A percentile compares a stretch with the other conserved stretches of the same genome.
phyloP scores from a whole-genome alignment of 2,113 vertebrate genomes.

The Cyanoderma ruficeps region DNA sequence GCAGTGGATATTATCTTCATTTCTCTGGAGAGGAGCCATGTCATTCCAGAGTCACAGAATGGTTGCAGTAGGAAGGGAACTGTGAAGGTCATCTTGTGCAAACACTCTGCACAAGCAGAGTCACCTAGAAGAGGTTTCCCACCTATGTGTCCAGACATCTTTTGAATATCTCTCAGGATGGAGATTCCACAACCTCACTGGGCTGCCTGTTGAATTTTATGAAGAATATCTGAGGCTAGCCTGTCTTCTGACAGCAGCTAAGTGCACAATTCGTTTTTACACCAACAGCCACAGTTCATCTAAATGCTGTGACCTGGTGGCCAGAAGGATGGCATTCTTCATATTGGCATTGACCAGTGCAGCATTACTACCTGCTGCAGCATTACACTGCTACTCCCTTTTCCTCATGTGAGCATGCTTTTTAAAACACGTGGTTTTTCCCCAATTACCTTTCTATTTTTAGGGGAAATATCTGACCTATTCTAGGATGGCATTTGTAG shows the following conservation, averaged over 20 bases:
- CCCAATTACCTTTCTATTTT: not conserved
- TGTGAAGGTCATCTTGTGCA: not conserved
- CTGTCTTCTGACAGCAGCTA: not conserved
- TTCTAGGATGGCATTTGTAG: not conserved
- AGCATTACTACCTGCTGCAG: not conserved
- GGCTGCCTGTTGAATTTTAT: not conserved
- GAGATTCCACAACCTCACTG: not conserved
- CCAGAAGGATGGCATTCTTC: not conserved
- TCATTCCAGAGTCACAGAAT: not conserved
- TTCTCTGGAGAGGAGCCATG: not conserved
- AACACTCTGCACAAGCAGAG: not conserved
- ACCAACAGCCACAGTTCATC: not conserved
- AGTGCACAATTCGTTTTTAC: not conserved
- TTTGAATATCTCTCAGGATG: not conserved
- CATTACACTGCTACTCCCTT: not conserved
- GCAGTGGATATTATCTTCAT: not conserved
- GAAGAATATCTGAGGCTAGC: not conserved
- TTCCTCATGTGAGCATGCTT: not conserved
- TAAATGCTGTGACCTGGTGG: not conserved
- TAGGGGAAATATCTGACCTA: not conserved
- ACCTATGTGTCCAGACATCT: not conserved
- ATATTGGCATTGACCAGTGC: too few relatives aligned
- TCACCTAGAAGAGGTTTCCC: not conserved
- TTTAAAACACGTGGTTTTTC: not conserved
- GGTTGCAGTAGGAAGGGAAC: not conserved